Evolutionary conservation across 2,113 vertebrate species (phyloP).

Genomic region (Porphyrio hochstetteri): DNA sequence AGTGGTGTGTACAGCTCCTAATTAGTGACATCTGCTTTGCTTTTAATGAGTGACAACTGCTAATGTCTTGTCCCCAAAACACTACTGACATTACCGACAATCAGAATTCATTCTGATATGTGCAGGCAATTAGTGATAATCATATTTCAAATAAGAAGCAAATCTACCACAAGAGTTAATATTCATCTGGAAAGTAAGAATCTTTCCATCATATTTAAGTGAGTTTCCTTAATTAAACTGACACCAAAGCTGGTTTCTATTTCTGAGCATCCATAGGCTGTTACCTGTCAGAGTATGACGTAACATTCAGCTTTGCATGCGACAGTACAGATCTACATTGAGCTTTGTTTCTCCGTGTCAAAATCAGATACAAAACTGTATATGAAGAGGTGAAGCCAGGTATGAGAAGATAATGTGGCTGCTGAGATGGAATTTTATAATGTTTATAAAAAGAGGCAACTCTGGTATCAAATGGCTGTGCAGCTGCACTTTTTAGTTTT

Average conservation of each 20-base stretch:
- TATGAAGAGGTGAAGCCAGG: background rate
- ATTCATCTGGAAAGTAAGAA: conserved; percentile 25
- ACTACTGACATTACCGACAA: background rate
- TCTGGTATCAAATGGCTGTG: background rate
- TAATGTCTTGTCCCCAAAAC: conserved; percentile 17
- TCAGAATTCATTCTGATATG: conserved; percentile 15
- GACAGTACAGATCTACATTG: background rate
- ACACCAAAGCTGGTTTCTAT: conserved; percentile 29
- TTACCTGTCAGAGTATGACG: background rate
- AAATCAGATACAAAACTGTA: background rate
- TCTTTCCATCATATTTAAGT: conserved; percentile 32
- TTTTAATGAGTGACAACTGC: conserved; percentile 6
- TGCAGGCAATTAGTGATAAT: conserved; percentile 43
- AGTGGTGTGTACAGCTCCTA: background rate
- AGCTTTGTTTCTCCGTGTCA: background rate
- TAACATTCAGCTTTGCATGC: background rate
- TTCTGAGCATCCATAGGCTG: background rate
- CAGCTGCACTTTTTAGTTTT: background rate
- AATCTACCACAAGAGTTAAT: conserved; percentile 3
- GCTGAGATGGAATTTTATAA: background rate
- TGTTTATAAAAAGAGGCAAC: background rate
- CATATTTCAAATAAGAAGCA: conserved; percentile 20
- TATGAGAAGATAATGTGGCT: background rate
- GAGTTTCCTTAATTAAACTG: conserved; percentile 55
- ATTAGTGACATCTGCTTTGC: conserved; percentile 5